A percentile compares a stretch with the other conserved stretches of the same genome.
Evolutionary conservation across 2,888 invertebrate species (phyloP).

Genomic region (Pseudococcus jackbeardsleyi): DNA sequence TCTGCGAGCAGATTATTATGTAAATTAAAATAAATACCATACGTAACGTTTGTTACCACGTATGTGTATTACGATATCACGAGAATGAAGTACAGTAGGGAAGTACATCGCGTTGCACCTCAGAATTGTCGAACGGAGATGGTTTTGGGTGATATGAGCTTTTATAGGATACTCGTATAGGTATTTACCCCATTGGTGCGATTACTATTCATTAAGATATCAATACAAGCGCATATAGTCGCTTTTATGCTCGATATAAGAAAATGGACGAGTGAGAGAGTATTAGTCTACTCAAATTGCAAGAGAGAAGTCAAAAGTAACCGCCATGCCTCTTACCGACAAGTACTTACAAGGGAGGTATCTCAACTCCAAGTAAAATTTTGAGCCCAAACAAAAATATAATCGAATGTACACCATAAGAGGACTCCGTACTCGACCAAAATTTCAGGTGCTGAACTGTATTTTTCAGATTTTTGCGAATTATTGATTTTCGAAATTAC

Average conservation of each 20-base stretch:
- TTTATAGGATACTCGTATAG: not conserved
- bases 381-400: too few species aligned
- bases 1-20: conserved; percentile 21
- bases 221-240: not conserved
- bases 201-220: not conserved
- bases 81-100: not conserved
- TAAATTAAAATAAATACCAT: conserved; percentile 36
- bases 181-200: not conserved
- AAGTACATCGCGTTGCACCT: too few species aligned
- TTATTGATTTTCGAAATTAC: too few species aligned
- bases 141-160: not conserved
- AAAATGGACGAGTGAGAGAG: not conserved
- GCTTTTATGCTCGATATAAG: not conserved
- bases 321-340: too few species aligned
- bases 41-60: not conserved
- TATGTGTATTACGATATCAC: not conserved
- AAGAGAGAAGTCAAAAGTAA: too few species aligned
- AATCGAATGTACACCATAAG: too few species aligned
- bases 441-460: too few species aligned
- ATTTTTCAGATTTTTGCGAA: too few species aligned
- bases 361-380: too few species aligned
- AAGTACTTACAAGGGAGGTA: too few species aligned
- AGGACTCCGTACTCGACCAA: too few species aligned
- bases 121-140: not conserved
- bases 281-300: not conserved